phyloP scores from a whole-genome alignment of 2,888 invertebrate genomes.

The Xylocampa areola region DNA sequence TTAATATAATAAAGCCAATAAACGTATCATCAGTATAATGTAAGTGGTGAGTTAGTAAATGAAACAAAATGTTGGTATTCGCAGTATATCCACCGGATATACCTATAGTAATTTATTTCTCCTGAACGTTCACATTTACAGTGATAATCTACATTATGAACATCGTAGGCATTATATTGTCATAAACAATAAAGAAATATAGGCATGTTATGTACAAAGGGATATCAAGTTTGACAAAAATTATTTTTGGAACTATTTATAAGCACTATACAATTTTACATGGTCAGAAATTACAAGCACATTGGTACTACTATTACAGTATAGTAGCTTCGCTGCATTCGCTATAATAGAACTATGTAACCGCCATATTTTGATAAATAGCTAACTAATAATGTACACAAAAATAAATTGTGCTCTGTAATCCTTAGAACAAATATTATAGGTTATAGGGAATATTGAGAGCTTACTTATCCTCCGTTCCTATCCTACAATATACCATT shows the following conservation, averaged over 20 bases:
- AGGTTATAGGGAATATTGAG: slow-evolving; percentile 50
- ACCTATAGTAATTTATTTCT: slow-evolving; percentile 82
- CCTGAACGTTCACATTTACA: slow-evolving; percentile 83
- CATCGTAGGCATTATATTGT: slow-evolving; percentile 87
- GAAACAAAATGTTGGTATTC: slow-evolving; percentile 83
- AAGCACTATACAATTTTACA: slow-evolving; percentile 88
- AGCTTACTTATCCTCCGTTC: slow-evolving; percentile 39
- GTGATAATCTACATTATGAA: slow-evolving; percentile 85
- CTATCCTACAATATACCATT: slow-evolving; percentile 47
- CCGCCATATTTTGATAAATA: slow-evolving; percentile 64
- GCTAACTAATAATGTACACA: slow-evolving; percentile 70
- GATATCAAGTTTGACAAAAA: slow-evolving; percentile 70
- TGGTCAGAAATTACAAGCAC: slow-evolving; percentile 77
- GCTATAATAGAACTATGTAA: slow-evolving; percentile 52
- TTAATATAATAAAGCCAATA: too few relatives aligned
- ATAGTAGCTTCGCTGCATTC: slow-evolving; percentile 49
- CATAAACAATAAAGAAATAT: slow-evolving; percentile 80
- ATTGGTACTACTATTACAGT: slow-evolving; percentile 65
- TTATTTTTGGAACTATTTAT: slow-evolving; percentile 75
- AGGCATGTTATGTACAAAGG: slow-evolving; percentile 84
- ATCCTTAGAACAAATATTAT: slow-evolving; percentile 52
- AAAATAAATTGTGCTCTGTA: slow-evolving; percentile 69
- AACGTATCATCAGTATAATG: neutral
- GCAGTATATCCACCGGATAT: slow-evolving; percentile 86
- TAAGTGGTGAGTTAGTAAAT: slow-evolving; percentile 65